These are phyloP conservation scores for Macheiramphus alcinus DNA, from an alignment of 2,113 vertebrate genomes.

Conservation along the genomic window DNA sequence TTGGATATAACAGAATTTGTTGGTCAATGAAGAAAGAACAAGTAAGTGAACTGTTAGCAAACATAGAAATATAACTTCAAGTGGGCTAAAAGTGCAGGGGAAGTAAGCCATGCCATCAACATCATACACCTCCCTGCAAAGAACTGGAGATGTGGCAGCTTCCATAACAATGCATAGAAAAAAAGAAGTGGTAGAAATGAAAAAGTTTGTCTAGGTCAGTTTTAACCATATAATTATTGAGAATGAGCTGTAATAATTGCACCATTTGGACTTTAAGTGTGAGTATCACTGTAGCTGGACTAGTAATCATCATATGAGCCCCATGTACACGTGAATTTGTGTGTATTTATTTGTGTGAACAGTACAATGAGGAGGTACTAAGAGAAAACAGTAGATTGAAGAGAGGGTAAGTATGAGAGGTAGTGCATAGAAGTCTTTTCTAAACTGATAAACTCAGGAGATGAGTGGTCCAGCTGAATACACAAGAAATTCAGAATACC, in stretches of 20 bases:
- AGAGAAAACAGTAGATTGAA: background rate
- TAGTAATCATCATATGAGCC: background rate
- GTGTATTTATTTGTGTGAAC: background rate
- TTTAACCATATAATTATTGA: background rate
- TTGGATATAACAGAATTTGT: background rate
- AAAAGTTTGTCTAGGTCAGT: background rate
- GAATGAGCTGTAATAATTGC: background rate
- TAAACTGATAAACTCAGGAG: background rate
- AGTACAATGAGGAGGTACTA: background rate
- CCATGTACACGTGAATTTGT: background rate
- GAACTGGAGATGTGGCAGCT: background rate
- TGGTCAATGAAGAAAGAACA: background rate
- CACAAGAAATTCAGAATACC: background rate
- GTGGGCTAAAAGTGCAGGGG: background rate
- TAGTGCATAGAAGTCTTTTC: background rate
- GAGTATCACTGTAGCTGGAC: background rate
- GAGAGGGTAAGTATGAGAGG: background rate
- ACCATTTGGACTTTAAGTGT: background rate
- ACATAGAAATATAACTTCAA: background rate
- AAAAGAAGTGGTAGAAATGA: background rate
- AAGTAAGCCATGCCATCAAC: background rate
- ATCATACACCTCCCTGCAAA: background rate
- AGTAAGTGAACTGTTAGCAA: background rate
- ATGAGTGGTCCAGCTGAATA: background rate
- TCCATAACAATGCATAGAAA: background rate